phyloP scores from a whole-genome alignment of 2,888 invertebrate genomes.

The Microplitis deprimator region DNA sequence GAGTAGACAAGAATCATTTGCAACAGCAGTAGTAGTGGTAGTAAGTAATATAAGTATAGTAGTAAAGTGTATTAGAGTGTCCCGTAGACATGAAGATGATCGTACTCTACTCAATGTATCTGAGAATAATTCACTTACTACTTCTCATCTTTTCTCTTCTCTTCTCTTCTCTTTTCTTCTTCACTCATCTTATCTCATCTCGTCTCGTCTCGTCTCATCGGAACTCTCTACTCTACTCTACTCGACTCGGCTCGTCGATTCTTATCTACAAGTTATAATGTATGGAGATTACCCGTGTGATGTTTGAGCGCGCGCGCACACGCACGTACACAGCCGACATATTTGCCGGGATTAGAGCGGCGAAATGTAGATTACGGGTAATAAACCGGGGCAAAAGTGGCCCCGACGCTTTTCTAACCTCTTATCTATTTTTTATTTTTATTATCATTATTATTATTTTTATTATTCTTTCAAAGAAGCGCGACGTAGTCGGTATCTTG shows the following conservation, averaged over 20 bases:
- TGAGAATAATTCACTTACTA: conserved; percentile 24
- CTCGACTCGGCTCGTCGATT: conserved; percentile 5
- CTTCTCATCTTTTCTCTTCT: too few relatives aligned
- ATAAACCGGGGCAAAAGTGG: conserved; percentile 41
- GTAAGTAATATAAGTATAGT: too few relatives aligned
- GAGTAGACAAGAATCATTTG: background rate
- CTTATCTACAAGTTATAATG: conserved; percentile 36
- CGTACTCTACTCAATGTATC: too few relatives aligned
- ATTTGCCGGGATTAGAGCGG: conserved; percentile 39
- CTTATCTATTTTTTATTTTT: background rate
- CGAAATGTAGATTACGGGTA: conserved; percentile 42
- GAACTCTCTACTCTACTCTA: too few relatives aligned
- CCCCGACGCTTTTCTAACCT: conserved; percentile 27
- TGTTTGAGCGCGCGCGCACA: conserved; percentile 24
- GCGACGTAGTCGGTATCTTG: conserved; percentile 15
- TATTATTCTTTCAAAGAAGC: background rate
- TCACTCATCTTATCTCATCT: too few relatives aligned
- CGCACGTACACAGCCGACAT: conserved; percentile 28
- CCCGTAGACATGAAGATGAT: too few relatives aligned
- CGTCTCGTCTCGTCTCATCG: too few relatives aligned
- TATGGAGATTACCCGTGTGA: conserved; percentile 36
- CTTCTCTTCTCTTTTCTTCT: too few relatives aligned
- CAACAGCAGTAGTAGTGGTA: background rate
- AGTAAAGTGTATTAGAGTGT: too few relatives aligned
- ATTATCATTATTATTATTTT: conserved; percentile 5